Evolutionary conservation across 2,797 vertebrate species (phyloP).

Genomic region (Pseudochromis fuscus): DNA sequence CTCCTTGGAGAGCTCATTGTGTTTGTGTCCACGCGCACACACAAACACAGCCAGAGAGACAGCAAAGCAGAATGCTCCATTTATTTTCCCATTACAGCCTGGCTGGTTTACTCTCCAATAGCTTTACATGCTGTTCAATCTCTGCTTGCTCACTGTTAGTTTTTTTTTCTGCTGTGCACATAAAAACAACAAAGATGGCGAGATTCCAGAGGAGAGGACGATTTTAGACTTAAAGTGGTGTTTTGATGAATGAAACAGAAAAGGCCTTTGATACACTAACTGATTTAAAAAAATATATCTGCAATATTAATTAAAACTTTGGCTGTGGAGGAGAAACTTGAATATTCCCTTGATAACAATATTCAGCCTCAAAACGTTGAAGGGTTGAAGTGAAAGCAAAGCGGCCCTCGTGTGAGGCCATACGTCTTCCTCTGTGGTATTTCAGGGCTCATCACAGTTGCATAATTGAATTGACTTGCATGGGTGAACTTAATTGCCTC

Average conservation of each 20-base stretch:
- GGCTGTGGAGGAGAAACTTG: background rate
- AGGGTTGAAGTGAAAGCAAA: conserved; percentile 6
- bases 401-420: conserved; percentile 39
- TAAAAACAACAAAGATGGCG: conserved; percentile 53
- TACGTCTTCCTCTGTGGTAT: conserved; percentile 73
- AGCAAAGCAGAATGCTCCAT: conserved; percentile 73
- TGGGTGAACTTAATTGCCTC: conserved; percentile 85
- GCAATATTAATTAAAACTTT: conserved; percentile 2
- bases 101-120: conserved; percentile 70
- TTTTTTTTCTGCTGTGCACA: conserved; percentile 18
- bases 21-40: conserved; percentile 31
- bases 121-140: conserved; percentile 69
- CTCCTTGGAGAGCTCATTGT: conserved; percentile 66
- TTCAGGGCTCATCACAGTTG: conserved; percentile 79
- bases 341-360: conserved; percentile 7
- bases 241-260: conserved; percentile 17
- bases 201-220: conserved; percentile 31
- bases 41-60: conserved; percentile 42
- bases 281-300: conserved; percentile 12
- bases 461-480: conserved; percentile 86
- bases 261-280: background rate
- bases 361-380: background rate
- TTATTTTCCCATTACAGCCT: conserved; percentile 79
- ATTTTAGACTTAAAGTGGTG: conserved; percentile 19
- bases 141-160: conserved; percentile 57